Evolutionary conservation across 2,113 vertebrate species (phyloP), one percentile per base, ranked within the genome.

Genomic region (Taxidea taxus): DNA sequence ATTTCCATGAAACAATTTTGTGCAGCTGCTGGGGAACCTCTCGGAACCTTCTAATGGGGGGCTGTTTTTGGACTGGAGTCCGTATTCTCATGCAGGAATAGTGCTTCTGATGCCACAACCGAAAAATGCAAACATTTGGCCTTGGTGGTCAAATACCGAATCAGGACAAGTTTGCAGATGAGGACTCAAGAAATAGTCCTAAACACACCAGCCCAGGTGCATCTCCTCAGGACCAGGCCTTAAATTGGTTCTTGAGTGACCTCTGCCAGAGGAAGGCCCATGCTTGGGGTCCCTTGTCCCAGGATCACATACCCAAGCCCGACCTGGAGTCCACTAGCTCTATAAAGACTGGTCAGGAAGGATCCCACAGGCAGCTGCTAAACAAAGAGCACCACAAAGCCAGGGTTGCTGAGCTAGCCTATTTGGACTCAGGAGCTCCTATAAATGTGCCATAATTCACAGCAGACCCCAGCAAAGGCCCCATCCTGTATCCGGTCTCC

Each of bases 141-240:
- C 54, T 86, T 31, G 9, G 54, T 3, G 9, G 47, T 23, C 14
- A 56, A 47, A 91, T 9, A 12, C 31, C 39, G 72, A 92, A 20
- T 44, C 29, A 7, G 13, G 10, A 68, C 7, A 0, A 23, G 6
- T 9, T 14, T 8, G 3, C 10, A n/a, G 16, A 31, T 9, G 18
- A 81, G 62, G 37, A 85, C 62, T 6, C 15, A 0, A 39, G 51
- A 68, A 42, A 37, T 1, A 68, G 7, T 20, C 31, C 27, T 4
- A 56, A 31, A 47, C 77, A 42, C 4, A 2, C 4, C 34, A 44
- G 31, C 15, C 25, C 1, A 3, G 39, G 37, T 14, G 72, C 9
- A 29, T 16, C n/a, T 87, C 44, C n/a, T 37, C 1, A 0, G 10
- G 1, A 29, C 7, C 31, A 87, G 21, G 42, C 13, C n/a, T 31